Percentiles rank a stretch among this genome's conserved stretches.
Evolutionary conservation across 2,888 invertebrate genomes (phyloP).

Genomic region (Sericinus montela): DNA sequence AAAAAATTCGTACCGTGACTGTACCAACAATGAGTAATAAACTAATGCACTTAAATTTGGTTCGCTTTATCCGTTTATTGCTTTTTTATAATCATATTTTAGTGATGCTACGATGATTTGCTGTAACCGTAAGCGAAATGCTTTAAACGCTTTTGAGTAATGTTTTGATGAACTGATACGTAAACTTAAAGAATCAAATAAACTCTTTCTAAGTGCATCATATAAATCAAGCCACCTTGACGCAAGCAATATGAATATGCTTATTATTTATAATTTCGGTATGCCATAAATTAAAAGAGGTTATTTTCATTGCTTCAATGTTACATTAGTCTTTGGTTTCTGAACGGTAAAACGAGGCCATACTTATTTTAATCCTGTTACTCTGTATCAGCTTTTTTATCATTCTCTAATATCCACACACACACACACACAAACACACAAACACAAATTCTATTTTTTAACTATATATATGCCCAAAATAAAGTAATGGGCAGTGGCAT

Average conservation of each 20-base stretch:
- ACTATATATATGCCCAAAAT: no score
- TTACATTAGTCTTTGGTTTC: background rate
- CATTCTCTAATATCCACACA: no score
- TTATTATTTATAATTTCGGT: slow-evolving; percentile 13
- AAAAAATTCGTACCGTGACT: slow-evolving; percentile 32
- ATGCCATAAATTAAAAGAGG: slow-evolving; percentile 12
- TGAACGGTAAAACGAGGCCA: background rate
- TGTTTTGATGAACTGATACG: slow-evolving; percentile 45
- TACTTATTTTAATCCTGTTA: background rate
- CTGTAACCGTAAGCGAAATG: slow-evolving; percentile 25
- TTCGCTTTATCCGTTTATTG: slow-evolving; percentile 54
- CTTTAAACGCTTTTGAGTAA: slow-evolving; percentile 39
- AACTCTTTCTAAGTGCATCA: slow-evolving; percentile 33
- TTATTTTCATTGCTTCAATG: slow-evolving; percentile 1
- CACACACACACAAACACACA: no score
- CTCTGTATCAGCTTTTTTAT: no score
- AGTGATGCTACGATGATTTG: slow-evolving; percentile 50
- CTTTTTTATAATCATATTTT: slow-evolving; percentile 70
- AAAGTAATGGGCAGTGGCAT: no score
- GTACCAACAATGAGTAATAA: slow-evolving; percentile 56
- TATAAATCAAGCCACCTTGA: slow-evolving; percentile 31
- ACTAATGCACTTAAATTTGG: slow-evolving; percentile 71
- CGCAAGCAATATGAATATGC: background rate
- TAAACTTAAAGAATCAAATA: slow-evolving; percentile 28
- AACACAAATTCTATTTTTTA: no score